Percentiles rank a stretch among this genome's conserved stretches.
phyloP scores from a whole-genome alignment of 2,797 vertebrate species.

The Acipenser oxyrinchus region DNA sequence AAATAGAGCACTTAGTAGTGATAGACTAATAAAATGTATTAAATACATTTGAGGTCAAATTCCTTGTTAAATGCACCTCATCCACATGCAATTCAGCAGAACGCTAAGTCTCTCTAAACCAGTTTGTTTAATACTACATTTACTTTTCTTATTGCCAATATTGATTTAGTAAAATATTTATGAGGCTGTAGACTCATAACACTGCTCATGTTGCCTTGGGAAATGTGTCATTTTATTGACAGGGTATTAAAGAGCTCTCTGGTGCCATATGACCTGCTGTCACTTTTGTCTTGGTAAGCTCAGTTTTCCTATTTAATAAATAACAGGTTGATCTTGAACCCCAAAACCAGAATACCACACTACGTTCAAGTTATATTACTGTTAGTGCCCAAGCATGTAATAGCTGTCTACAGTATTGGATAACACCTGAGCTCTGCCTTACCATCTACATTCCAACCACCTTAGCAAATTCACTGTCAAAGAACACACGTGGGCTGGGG shows the following conservation, averaged over 20 bases:
- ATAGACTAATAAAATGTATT: not conserved
- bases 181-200: not conserved
- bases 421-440: too few relatives aligned
- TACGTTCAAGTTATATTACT: too few relatives aligned
- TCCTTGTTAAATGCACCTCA: not conserved
- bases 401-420: too few relatives aligned
- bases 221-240: conserved; percentile 4
- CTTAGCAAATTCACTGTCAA: too few relatives aligned
- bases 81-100: not conserved
- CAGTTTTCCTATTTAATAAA: not conserved
- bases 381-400: too few relatives aligned
- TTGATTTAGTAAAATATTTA: not conserved
- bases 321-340: too few relatives aligned
- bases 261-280: not conserved
- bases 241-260: not conserved
- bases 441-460: too few relatives aligned
- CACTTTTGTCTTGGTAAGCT: not conserved
- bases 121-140: not conserved
- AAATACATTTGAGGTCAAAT: not conserved
- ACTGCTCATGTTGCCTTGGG: not conserved
- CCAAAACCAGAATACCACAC: too few relatives aligned
- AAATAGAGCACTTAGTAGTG: not conserved
- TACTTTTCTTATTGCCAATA: not conserved
- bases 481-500: too few relatives aligned
- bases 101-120: not conserved